phyloP scores from a whole-genome alignment of 1,140 invertebrate species.

The Arctopsyche grandis region DNA sequence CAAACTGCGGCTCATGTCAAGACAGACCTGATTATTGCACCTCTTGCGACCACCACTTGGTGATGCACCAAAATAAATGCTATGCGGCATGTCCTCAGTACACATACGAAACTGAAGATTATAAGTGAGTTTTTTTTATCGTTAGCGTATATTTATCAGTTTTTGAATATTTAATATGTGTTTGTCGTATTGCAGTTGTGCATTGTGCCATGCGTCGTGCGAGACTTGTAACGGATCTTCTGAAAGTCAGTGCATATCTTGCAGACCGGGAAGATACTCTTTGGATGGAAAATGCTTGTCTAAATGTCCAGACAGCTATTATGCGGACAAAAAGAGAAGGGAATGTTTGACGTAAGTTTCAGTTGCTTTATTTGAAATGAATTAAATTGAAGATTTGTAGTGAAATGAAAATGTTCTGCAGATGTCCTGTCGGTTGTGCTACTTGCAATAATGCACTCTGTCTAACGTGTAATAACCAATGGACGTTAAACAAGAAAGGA shows the following conservation, averaged over 20 bases:
- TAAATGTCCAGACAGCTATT: conserved; percentile 77
- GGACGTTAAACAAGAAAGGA: conserved; percentile 77
- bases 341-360: conserved; percentile 72
- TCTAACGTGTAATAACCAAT: conserved; percentile 74
- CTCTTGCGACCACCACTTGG: conserved; percentile 84
- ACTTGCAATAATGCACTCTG: conserved; percentile 76
- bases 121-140: conserved; percentile 67
- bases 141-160: not conserved
- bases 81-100: conserved; percentile 81
- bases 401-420: conserved; percentile 43
- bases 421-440: conserved; percentile 78
- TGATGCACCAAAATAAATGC: conserved; percentile 83
- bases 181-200: conserved; percentile 67
- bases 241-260: conserved; percentile 83
- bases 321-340: conserved; percentile 77
- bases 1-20: conserved; percentile 83
- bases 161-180: conserved; percentile 23
- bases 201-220: conserved; percentile 80
- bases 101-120: conserved; percentile 85
- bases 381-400: conserved; percentile 12
- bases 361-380: not conserved
- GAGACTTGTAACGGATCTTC: conserved; percentile 83
- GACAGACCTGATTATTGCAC: conserved; percentile 83
- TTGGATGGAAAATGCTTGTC: conserved; percentile 73
- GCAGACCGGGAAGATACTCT: conserved; percentile 73